These are phyloP conservation scores for Phasianus colchicus DNA, from an alignment of 2,113 vertebrate species.

Conservation along the genomic window DNA sequence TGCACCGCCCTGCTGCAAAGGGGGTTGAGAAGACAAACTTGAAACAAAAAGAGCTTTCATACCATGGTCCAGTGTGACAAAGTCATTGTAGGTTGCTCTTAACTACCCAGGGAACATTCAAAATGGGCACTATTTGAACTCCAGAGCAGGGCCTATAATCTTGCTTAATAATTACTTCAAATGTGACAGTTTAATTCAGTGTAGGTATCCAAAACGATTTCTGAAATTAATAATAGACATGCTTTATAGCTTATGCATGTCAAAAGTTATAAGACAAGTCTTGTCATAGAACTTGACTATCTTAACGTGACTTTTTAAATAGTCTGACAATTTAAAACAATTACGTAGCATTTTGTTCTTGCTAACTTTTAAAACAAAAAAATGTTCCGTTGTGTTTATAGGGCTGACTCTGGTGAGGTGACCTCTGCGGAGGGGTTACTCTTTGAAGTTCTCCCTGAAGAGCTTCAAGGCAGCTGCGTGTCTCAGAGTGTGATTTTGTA, in stretches of 20 bases:
- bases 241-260: slow-evolving; percentile 31
- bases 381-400: slow-evolving; percentile 10
- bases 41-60: slow-evolving; percentile 46
- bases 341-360: slow-evolving; percentile 28
- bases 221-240: slow-evolving; percentile 53
- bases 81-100: slow-evolving; percentile 44
- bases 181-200: slow-evolving; percentile 58
- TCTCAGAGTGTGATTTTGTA: slow-evolving; percentile 52
- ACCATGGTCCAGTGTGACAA: not conserved
- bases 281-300: slow-evolving; percentile 9
- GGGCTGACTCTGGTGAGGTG: slow-evolving; percentile 5
- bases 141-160: slow-evolving; percentile 51
- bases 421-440: slow-evolving; percentile 21
- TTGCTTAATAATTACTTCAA: slow-evolving; percentile 57
- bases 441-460: slow-evolving; percentile 68
- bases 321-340: slow-evolving; percentile 20
- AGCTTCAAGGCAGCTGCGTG: slow-evolving; percentile 55
- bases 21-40: not conserved
- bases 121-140: slow-evolving; percentile 56
- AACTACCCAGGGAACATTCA: slow-evolving; percentile 51
- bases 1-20: not conserved
- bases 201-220: slow-evolving; percentile 30
- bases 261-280: slow-evolving; percentile 42
- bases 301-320: slow-evolving; percentile 40
- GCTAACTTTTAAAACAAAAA: slow-evolving; percentile 47